Conservation (phyloP, 2,113 vertebrate genomes). For the Xenopus tropicalis region UCB_Xtro_10.0 CM004447.2:107644501-107645000, state of each 20-base stretch:
- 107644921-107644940: conserved; percentile 48
- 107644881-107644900: conserved; percentile 52
- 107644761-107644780: conserved; percentile 58
- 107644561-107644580: conserved; percentile 67
- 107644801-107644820: conserved; percentile 77
- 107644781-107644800: conserved; percentile 70
- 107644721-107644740: conserved; percentile 73
- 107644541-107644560: conserved; percentile 56
- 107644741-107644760: conserved; percentile 74
- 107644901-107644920: conserved; percentile 20
- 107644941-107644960: conserved; percentile 50
- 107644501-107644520: conserved; percentile 59
- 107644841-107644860: conserved; percentile 67
- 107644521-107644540: conserved; percentile 60
- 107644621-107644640: conserved; percentile 66
- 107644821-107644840: conserved; percentile 67
- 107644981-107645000: conserved; percentile 51
- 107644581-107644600: conserved; percentile 64
- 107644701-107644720: conserved; percentile 70
- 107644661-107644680: conserved; percentile 69
- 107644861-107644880: conserved; percentile 43
- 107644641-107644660: conserved; percentile 67
- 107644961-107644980: conserved; percentile 45
- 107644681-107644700: conserved; percentile 77
- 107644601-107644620: conserved; percentile 69